phyloP scores from a whole-genome alignment of 2,113 vertebrate genomes.

The Eidolon helvum region DNA sequence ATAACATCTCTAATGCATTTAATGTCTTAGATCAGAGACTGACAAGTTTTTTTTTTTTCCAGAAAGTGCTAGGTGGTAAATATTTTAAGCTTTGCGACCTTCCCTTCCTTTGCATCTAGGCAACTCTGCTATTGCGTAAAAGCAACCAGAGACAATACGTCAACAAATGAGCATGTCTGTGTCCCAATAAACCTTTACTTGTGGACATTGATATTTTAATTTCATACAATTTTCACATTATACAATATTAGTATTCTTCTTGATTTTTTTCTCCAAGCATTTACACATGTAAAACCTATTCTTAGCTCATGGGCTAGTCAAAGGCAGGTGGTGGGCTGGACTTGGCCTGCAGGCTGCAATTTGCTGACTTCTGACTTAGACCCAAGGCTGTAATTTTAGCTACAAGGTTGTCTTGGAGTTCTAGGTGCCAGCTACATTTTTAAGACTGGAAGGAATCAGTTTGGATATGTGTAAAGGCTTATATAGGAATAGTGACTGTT shows the following conservation, averaged over 20 bases:
- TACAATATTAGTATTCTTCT: conserved; percentile 4
- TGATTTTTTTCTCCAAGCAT: not conserved
- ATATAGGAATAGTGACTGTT: not conserved
- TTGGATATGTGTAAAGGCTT: not conserved
- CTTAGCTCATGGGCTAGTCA: not conserved
- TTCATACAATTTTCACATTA: not conserved
- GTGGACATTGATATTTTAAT: not conserved
- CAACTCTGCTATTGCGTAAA: not conserved
- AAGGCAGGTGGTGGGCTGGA: not conserved
- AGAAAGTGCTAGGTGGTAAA: not conserved
- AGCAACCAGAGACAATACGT: not conserved
- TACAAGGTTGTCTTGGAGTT: not conserved
- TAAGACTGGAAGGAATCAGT: not conserved
- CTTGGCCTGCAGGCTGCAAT: not conserved
- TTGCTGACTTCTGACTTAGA: not conserved
- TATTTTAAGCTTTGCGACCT: not conserved
- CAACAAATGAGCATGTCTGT: not conserved
- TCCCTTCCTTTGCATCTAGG: not conserved
- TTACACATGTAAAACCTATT: not conserved
- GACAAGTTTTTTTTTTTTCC: not conserved
- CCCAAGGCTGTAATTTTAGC: not conserved
- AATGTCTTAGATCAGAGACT: not conserved
- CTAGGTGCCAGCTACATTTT: not conserved
- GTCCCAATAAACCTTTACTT: not conserved
- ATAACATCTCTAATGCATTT: not conserved